phyloP scores from a whole-genome alignment of 1,140 invertebrate genomes.

The Campoletis sonorensis region DNA sequence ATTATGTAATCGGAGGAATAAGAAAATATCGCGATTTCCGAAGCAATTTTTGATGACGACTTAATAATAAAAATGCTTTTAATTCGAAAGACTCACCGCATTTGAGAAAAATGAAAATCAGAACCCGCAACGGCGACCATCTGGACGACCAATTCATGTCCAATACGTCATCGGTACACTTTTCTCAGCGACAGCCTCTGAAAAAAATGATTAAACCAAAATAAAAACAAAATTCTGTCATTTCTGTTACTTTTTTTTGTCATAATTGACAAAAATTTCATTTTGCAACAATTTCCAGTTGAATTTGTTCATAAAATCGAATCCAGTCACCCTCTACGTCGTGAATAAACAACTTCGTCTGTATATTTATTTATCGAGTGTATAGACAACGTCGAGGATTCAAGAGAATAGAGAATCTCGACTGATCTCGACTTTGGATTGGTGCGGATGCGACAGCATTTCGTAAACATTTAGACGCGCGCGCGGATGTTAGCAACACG shows the following conservation, averaged over 20 bases:
- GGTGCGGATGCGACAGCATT: neutral
- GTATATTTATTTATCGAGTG: neutral
- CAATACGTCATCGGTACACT: conserved; percentile 70
- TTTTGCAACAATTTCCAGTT: neutral
- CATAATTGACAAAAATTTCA: neutral
- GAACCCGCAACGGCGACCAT: conserved; percentile 70
- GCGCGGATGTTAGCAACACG: conserved; percentile 25
- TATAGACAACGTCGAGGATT: neutral
- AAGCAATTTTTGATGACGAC: neutral
- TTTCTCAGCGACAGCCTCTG: conserved; percentile 52
- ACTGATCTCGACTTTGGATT: neutral
- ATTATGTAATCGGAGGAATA: neutral
- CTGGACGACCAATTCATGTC: conserved; percentile 74
- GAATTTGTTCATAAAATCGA: neutral
- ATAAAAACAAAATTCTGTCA: neutral
- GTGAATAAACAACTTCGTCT: too few relatives aligned
- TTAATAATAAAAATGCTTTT: neutral
- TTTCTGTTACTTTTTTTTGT: neutral
- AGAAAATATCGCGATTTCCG: neutral
- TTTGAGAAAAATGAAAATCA: conserved; percentile 72
- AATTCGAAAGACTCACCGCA: conserved; percentile 62
- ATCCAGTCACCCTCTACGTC: neutral
- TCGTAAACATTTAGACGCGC: conserved; percentile 19
- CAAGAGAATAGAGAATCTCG: neutral
- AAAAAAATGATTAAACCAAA: conserved; percentile 22